A percentile compares a stretch with the other conserved stretches of the same genome.
phyloP scores from a whole-genome alignment of 2,113 vertebrate species.

The Odontesthes bonariensis region DNA sequence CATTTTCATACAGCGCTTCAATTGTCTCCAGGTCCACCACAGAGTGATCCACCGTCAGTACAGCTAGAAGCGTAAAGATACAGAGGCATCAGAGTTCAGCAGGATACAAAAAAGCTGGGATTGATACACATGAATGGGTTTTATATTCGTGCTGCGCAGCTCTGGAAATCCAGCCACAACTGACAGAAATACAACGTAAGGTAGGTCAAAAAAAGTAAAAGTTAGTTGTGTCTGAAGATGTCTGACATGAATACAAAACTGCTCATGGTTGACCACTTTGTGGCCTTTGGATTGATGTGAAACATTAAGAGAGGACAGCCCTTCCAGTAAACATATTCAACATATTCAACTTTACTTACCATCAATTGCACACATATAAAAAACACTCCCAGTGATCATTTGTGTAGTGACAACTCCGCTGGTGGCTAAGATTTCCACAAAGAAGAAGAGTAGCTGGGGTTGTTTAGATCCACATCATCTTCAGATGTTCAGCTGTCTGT shows the following conservation, averaged over 20 bases:
- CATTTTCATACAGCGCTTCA: conserved; percentile 96
- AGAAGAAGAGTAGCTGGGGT: background rate
- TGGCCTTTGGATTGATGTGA: too few relatives aligned
- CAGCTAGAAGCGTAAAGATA: conserved; percentile 77
- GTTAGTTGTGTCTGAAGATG: too few relatives aligned
- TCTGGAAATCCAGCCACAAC: background rate
- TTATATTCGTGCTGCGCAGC: background rate
- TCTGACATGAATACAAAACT: too few relatives aligned
- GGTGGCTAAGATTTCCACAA: background rate
- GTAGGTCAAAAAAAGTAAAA: too few relatives aligned
- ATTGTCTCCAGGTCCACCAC: conserved; percentile 95
- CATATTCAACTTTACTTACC: too few relatives aligned
- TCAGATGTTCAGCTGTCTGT: background rate
- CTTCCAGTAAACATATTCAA: too few relatives aligned
- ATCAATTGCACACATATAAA: too few relatives aligned
- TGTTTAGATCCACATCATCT: background rate
- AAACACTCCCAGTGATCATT: too few relatives aligned
- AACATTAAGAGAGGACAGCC: too few relatives aligned
- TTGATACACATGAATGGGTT: background rate
- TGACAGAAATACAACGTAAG: background rate
- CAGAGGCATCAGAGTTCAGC: background rate
- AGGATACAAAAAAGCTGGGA: background rate
- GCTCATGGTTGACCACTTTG: too few relatives aligned
- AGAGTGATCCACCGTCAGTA: conserved; percentile 91
- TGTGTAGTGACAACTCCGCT: too few relatives aligned